Base-by-base conservation (phyloP, 1,140 invertebrate species). In the Sinonovacula constricta region DNA sequence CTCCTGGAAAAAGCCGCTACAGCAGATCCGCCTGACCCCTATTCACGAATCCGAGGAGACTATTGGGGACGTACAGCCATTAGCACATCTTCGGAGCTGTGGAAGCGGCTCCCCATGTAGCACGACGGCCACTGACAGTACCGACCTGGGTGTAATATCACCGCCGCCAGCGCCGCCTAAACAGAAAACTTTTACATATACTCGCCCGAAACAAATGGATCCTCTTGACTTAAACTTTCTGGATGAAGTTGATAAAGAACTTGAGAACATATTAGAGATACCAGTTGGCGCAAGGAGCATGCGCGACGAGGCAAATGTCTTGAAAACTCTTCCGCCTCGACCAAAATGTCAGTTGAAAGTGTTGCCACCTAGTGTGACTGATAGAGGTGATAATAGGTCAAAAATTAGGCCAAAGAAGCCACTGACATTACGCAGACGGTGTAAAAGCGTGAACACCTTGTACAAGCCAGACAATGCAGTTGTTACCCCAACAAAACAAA, bases 291-390 rank as follows among this genome's bases (percentile, higher is more conserved):
- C 45, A 26, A 22, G n/a, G 15, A 53, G 53, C 22, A 12, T 33
- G 14, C 22, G 15, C 10, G 33, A 70, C 45, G 28, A 39, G 0
- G 31, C 56, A 2, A 59, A 67, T 22, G 30, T 59, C 30, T 18
- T 76, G 2, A 18, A 62, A 7, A 51, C 33, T 22, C 63, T 76
- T 33, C 72, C 72, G 14, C 72, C 72, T 22, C 62, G 72, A 30
- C 72, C 72, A 33, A 66, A 66, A 28, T 76, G 72, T 30, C 66
- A 76, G 39, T 63, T 45, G 3, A 76, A 76, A 30, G 63, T 76
- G 7, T 30, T 76, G 12, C 72, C 72, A 26, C 72, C 72, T 7
- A 67, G 53, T 33, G 39, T 76, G 26, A 76, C 72, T 15, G 45
- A 51, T 51, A 26, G 36, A 0, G 60, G 22, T 28, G 26, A 3